Conservation (phyloP, 2,888 invertebrate genomes). For the Tachystola acroxantha region DNA sequence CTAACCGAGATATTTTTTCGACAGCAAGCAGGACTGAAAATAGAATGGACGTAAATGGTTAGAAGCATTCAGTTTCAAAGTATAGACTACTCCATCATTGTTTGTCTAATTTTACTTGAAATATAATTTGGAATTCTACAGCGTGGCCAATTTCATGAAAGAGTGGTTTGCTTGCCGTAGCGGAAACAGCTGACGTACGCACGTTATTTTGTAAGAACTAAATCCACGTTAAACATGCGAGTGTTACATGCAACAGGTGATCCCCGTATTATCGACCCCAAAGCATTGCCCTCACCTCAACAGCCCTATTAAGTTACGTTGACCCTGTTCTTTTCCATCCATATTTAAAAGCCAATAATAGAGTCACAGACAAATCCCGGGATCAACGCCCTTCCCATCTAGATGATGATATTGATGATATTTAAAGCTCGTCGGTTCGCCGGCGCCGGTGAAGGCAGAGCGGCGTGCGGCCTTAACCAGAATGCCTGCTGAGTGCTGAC, state of each 20-base stretch:
- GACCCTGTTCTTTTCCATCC: not conserved
- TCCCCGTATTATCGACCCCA: too few species aligned
- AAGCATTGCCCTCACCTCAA: not conserved
- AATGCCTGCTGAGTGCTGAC: conserved; percentile 63
- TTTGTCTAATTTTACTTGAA: too few species aligned
- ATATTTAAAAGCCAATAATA: conserved; percentile 1
- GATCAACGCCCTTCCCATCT: conserved; percentile 12
- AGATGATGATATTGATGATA: conserved; percentile 15
- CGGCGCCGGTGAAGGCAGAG: conserved; percentile 21
- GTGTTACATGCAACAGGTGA: too few species aligned
- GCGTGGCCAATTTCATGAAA: too few species aligned
- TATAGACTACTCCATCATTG: too few species aligned
- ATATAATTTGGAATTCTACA: too few species aligned
- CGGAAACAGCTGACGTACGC: too few species aligned
- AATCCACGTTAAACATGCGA: too few species aligned
- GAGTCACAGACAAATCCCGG: not conserved
- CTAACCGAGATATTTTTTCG: conserved; percentile 1
- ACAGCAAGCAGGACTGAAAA: not conserved
- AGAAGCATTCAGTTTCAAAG: too few species aligned
- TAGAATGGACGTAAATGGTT: too few species aligned
- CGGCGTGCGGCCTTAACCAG: conserved; percentile 60
- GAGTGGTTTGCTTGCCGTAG: too few species aligned
- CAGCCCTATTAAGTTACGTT: not conserved
- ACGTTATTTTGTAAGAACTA: too few species aligned
- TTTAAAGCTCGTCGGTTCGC: conserved; percentile 1